A percentile compares a stretch with the other conserved stretches of the same genome.
These are phyloP conservation scores for Anarrhichthys ocellatus DNA, from an alignment of 2,113 vertebrate species.

Conservation along the genomic window DNA sequence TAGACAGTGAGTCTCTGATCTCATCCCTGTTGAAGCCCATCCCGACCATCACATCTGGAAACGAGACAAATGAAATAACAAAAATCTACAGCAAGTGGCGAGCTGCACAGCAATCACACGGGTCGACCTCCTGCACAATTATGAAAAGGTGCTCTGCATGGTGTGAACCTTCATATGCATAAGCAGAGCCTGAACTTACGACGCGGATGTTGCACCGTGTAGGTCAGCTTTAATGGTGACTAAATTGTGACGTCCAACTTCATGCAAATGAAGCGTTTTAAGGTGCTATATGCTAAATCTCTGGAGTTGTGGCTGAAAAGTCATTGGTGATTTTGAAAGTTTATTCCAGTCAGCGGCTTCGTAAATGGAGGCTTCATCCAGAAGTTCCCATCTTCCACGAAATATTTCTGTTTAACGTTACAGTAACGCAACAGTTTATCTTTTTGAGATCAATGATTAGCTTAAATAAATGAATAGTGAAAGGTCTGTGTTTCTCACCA, in stretches of 20 bases:
- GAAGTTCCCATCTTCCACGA: neutral
- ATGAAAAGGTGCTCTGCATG: neutral
- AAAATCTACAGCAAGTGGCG: neutral
- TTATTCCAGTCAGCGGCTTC: neutral
- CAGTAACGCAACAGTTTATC: neutral
- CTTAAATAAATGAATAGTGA: neutral
- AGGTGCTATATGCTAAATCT: neutral
- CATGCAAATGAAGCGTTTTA: neutral
- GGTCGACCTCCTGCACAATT: neutral
- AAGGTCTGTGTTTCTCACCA: conserved; percentile 41
- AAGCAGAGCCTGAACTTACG: neutral
- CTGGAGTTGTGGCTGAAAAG: too few relatives aligned
- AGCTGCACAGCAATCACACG: neutral
- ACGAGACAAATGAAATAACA: neutral
- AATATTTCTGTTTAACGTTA: neutral
- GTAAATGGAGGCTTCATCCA: neutral
- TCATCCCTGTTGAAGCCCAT: conserved; percentile 94
- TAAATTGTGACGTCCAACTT: neutral
- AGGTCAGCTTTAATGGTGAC: neutral
- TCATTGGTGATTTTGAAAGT: too few relatives aligned
- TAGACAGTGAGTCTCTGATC: conserved; percentile 89
- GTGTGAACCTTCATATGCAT: neutral
- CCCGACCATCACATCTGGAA: conserved; percentile 92
- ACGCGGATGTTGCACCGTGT: neutral
- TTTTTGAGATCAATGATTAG: neutral